phyloP scores from a whole-genome alignment of 2,797 vertebrate genomes.

The Sparus aurata region DNA sequence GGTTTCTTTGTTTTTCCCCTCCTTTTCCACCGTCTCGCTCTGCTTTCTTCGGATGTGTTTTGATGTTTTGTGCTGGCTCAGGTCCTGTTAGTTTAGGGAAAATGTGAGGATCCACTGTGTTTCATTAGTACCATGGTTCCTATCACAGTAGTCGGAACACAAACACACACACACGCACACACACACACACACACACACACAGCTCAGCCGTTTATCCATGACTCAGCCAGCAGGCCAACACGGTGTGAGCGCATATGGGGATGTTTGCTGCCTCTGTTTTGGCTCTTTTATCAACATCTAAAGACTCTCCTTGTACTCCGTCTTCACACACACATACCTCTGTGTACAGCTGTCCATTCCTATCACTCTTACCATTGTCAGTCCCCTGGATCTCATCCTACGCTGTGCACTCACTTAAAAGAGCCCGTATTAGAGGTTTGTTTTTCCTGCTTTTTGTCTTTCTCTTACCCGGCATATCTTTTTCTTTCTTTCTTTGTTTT shows the following conservation, averaged over 20 bases:
- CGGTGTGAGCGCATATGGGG: slow-evolving; percentile 3
- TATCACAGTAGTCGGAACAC: slow-evolving; percentile 26
- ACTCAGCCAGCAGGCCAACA: slow-evolving; percentile 42
- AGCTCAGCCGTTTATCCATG: slow-evolving; percentile 39
- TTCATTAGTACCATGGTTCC: slow-evolving; percentile 33
- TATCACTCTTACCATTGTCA: slow-evolving; percentile 16
- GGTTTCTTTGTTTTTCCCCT: slow-evolving; percentile 3
- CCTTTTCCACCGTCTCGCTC: neutral
- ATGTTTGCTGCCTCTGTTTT: slow-evolving; percentile 44
- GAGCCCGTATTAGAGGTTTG: slow-evolving; percentile 23
- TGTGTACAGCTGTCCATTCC: slow-evolving; percentile 54
- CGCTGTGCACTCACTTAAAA: slow-evolving; percentile 27
- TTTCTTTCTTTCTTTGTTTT: slow-evolving; percentile 7
- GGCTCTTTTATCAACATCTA: slow-evolving; percentile 59
- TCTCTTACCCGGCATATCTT: slow-evolving; percentile 15
- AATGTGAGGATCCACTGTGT: slow-evolving; percentile 30
- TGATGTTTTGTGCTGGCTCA: slow-evolving; percentile 25
- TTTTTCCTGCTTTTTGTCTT: slow-evolving; percentile 11
- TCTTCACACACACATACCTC: slow-evolving; percentile 39
- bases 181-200: slow-evolving; percentile 10
- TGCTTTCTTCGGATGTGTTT: slow-evolving; percentile 14
- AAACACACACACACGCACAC: neutral
- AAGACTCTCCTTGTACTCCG: slow-evolving; percentile 22
- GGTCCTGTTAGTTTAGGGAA: slow-evolving; percentile 40
- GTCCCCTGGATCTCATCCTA: slow-evolving; percentile 18